Conservation (phyloP, 2,888 invertebrate species). For the Xanthia icteritia region DNA sequence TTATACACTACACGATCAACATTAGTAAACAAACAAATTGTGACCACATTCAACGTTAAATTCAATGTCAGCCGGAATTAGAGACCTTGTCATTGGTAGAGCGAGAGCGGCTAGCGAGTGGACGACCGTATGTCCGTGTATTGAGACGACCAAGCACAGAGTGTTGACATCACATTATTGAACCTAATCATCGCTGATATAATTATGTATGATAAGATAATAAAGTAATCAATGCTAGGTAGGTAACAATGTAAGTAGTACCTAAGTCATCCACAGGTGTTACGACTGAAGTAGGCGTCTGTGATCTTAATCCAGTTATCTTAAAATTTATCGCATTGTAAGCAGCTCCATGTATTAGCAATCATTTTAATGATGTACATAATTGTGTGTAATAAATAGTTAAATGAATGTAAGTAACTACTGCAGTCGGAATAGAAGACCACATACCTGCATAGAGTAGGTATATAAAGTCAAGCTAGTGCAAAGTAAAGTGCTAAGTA, state of each 20-base stretch:
- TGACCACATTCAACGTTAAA: background rate
- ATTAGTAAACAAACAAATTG: conserved; percentile 40
- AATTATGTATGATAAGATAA: background rate
- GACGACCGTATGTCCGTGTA: conserved; percentile 21
- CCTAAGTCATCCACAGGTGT: conserved; percentile 15
- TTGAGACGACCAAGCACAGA: conserved; percentile 1
- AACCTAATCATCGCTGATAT: conserved; percentile 27
- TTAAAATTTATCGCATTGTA: background rate
- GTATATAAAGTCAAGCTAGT: no score
- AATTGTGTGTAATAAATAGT: background rate
- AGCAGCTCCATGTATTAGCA: background rate
- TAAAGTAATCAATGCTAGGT: conserved; percentile 33
- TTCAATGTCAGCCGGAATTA: conserved; percentile 50
- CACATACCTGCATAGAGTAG: no score
- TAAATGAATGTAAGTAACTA: background rate
- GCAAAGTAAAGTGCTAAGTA: no score
- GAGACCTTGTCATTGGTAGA: conserved; percentile 36
- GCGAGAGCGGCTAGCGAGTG: background rate
- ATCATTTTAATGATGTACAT: background rate
- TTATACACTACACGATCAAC: conserved; percentile 32
- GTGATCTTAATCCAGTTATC: conserved; percentile 20
- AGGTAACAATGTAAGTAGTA: conserved; percentile 6
- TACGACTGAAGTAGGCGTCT: conserved; percentile 2
- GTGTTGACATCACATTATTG: conserved; percentile 19
- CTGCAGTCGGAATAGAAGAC: background rate